Evolutionary conservation across 2,888 invertebrate genomes (phyloP).

Genomic region (Plebejus melissa): DNA sequence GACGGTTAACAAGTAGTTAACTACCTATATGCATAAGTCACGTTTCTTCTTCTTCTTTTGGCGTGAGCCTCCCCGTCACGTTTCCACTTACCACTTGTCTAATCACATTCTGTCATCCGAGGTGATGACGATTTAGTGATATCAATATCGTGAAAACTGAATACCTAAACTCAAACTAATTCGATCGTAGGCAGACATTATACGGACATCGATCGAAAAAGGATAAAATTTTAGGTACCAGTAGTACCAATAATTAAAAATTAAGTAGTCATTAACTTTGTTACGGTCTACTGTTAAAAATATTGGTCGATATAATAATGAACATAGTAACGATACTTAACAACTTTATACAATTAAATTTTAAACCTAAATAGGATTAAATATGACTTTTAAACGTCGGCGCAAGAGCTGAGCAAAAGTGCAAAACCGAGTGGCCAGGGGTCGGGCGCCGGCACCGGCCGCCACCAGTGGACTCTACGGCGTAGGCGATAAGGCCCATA

Average conservation of each 20-base stretch:
- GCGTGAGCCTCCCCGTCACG: conserved; percentile 37
- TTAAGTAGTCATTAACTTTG: no score
- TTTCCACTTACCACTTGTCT: conserved; percentile 41
- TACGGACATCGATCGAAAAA: neutral
- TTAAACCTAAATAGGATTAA: conserved; percentile 43
- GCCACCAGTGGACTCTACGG: conserved; percentile 58
- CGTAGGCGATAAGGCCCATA: conserved; percentile 70
- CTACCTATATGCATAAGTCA: conserved; percentile 44
- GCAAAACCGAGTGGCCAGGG: conserved; percentile 53
- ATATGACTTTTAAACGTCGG: conserved; percentile 39
- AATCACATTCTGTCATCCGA: conserved; percentile 35
- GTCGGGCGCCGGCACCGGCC: conserved; percentile 50
- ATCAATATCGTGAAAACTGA: conserved; percentile 32
- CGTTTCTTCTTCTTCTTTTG: conserved; percentile 36
- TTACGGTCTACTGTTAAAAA: no score
- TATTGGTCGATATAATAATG: no score
- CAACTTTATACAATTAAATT: no score
- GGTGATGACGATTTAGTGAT: conserved; percentile 25
- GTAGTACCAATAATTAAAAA: no score
- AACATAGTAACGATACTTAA: no score
- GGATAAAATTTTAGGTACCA: neutral
- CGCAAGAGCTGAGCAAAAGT: conserved; percentile 72
- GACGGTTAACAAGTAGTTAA: conserved; percentile 41
- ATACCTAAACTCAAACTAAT: neutral
- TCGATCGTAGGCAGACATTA: neutral